phyloP scores from a whole-genome alignment of 2,888 invertebrate species.

The Aphidoletes aphidimyza region DNA sequence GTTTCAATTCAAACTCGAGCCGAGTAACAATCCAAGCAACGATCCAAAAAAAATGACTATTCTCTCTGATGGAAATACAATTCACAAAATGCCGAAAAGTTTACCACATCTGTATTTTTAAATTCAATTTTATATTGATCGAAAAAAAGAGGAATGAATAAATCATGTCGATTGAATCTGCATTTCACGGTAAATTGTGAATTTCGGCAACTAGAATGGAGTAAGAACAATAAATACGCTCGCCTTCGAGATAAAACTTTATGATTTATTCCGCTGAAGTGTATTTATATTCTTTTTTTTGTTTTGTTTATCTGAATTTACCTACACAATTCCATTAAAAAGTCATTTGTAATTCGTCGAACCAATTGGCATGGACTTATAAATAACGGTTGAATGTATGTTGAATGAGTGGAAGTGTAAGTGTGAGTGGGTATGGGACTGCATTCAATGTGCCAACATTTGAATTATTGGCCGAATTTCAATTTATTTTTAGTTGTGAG shows the following conservation, averaged over 20 bases:
- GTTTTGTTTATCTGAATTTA: background rate
- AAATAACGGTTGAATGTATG: background rate
- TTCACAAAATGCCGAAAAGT: background rate
- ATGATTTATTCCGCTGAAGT: constrained; percentile 11
- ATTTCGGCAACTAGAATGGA: background rate
- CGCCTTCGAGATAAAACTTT: constrained; percentile 25
- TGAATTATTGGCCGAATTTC: constrained; percentile 20
- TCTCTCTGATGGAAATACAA: background rate
- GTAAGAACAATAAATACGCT: background rate
- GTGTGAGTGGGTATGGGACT: background rate
- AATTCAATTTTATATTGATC: background rate
- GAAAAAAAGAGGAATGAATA: background rate
- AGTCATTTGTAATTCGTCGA: constrained; percentile 46
- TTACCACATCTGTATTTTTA: background rate
- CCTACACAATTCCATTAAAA: constrained; percentile 43
- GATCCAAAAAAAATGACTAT: background rate
- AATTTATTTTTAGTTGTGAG: background rate
- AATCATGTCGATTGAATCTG: constrained; percentile 30
- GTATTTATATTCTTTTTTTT: background rate
- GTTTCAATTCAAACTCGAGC: background rate
- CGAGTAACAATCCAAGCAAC: background rate
- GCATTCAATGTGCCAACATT: too few relatives aligned
- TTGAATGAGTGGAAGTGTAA: background rate
- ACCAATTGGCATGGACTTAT: constrained; percentile 16
- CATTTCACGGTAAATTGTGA: background rate